These are phyloP conservation scores for Mobula hypostoma DNA, from an alignment of 2,113 vertebrate genomes.

Conservation along the genomic window DNA sequence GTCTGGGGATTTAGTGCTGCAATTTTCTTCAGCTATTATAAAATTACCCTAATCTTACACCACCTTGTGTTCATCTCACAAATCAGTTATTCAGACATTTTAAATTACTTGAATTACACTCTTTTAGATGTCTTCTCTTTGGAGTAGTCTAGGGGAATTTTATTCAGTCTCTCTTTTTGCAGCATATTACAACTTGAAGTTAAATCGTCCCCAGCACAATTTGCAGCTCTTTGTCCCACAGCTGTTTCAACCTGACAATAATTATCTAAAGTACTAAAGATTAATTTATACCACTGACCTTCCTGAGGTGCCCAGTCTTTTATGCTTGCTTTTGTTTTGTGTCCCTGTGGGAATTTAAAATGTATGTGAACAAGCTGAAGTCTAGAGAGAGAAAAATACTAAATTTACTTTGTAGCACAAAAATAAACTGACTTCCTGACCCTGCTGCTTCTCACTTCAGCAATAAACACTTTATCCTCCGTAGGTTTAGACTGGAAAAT, in stretches of 20 bases:
- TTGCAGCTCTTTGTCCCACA: neutral
- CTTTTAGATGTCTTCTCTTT: slow-evolving; percentile 9
- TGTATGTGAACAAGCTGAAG: neutral
- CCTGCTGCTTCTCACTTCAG: neutral
- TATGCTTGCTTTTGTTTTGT: neutral
- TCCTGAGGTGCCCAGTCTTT: neutral
- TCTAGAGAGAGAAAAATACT: neutral
- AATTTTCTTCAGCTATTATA: neutral
- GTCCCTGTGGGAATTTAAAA: neutral
- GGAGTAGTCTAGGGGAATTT: neutral
- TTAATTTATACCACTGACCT: neutral
- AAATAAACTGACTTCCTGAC: neutral
- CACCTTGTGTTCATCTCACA: slow-evolving; percentile 26
- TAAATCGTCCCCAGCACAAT: neutral
- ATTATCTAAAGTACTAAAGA: neutral
- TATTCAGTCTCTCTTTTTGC: neutral
- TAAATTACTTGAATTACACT: neutral
- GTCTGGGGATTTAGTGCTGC: slow-evolving; percentile 5
- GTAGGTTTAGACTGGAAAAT: neutral
- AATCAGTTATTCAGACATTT: slow-evolving; percentile 15
- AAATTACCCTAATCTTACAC: slow-evolving; percentile 23
- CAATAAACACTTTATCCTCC: neutral
- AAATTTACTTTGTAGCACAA: neutral
- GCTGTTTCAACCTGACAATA: neutral
- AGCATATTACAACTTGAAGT: slow-evolving; percentile 1